Conservation (phyloP, 2,888 invertebrate genomes). For the Melipona beecheii region DNA sequence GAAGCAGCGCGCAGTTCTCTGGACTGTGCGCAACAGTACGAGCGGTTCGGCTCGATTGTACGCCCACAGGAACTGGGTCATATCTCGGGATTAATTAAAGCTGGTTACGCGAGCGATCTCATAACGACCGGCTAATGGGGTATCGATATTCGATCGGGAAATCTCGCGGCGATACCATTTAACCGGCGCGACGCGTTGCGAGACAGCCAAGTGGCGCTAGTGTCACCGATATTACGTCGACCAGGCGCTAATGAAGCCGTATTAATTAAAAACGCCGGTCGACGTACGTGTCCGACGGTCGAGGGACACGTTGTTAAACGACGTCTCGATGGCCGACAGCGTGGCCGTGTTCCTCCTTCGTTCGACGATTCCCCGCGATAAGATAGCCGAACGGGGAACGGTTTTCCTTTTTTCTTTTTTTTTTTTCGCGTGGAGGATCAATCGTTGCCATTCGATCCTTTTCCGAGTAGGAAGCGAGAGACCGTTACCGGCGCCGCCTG, state of each 20-base stretch:
- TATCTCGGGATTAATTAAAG: constrained; percentile 72
- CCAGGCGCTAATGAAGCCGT: constrained; percentile 75
- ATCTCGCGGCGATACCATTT: constrained; percentile 48
- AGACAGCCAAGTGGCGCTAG: constrained; percentile 54
- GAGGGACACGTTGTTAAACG: constrained; percentile 37
- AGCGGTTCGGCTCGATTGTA: neutral
- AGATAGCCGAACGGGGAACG: constrained; percentile 17
- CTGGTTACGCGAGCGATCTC: constrained; percentile 57
- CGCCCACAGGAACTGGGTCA: constrained; percentile 29
- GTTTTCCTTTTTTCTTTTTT: no score
- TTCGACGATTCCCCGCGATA: constrained; percentile 31
- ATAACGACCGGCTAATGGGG: constrained; percentile 61
- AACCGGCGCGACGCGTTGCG: constrained; percentile 53
- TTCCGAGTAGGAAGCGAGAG: constrained; percentile 27
- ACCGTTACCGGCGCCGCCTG: constrained; percentile 53
- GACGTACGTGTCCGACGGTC: constrained; percentile 2
- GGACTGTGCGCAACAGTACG: neutral
- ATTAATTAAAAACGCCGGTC: constrained; percentile 73
- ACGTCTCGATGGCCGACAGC: constrained; percentile 23
- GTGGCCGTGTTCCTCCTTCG: constrained; percentile 28
- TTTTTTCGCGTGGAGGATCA: constrained; percentile 33
- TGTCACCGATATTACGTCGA: constrained; percentile 57
- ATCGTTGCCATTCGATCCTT: constrained; percentile 15
- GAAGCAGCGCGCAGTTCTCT: neutral
- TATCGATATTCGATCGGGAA: constrained; percentile 58